phyloP scores from a whole-genome alignment of 2,113 vertebrate genomes.

The Acanthochromis polyacanthus region DNA sequence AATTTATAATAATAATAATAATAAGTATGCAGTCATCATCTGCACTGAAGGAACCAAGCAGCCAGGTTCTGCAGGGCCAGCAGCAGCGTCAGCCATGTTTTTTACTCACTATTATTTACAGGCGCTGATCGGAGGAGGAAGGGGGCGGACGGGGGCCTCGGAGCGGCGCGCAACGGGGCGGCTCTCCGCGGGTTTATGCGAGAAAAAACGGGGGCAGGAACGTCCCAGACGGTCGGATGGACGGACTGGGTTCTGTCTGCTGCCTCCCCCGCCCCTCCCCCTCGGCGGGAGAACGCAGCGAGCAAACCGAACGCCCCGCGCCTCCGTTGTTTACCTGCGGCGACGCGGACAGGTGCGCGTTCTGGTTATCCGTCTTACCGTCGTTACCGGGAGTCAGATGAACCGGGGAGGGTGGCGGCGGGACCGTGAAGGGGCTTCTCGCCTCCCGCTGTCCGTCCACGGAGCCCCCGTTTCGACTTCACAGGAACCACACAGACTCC shows the following conservation, averaged over 20 bases:
- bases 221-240: neutral
- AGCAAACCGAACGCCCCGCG: conserved; percentile 68
- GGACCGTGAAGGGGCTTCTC: conserved; percentile 26
- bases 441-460: conserved; percentile 67
- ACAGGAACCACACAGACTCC: conserved; percentile 66
- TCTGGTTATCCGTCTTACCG: conserved; percentile 58
- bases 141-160: conserved; percentile 12
- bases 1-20: too few species aligned
- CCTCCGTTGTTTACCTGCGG: conserved; percentile 51
- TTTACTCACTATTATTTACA: conserved; percentile 64
- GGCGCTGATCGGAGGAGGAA: conserved; percentile 60
- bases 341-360: conserved; percentile 29
- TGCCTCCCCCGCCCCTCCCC: conserved; percentile 67
- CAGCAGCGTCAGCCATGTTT: conserved; percentile 88
- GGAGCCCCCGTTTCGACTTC: conserved; percentile 64
- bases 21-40: conserved; percentile 20
- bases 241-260: conserved; percentile 49
- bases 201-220: neutral
- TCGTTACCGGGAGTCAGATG: neutral
- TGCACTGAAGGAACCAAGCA: conserved; percentile 37
- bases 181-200: neutral
- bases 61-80: conserved; percentile 75
- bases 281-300: conserved; percentile 70
- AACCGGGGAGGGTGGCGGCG: conserved; percentile 9
- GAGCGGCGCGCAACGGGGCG: too few species aligned